Evolutionary conservation across 2,797 vertebrate species (phyloP), one percentile per base, ranked within the genome.

Genomic region (Schizothorax lantsangensis): DNA sequence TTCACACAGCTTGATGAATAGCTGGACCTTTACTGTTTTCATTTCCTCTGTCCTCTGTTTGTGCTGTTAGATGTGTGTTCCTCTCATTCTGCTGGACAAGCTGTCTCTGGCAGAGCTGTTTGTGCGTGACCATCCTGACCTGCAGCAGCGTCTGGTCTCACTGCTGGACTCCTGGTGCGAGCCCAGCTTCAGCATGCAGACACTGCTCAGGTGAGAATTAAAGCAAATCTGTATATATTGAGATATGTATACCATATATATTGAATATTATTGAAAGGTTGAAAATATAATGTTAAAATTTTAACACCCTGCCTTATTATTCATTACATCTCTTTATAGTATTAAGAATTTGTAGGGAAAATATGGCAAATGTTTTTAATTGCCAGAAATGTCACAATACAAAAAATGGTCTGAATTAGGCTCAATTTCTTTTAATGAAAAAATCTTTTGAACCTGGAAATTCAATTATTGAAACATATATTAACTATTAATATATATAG

Each of bases 101-200:
- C 49, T 96, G 73, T 21, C 92, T 0, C 30, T 95, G 83, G 95
- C 89, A 0, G 95, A 96, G 92, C 86, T 91, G 0, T 96, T 89
- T 15, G 95, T 96, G 62, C 83, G 85, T 2, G 94, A 92, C 43
- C 86, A 93, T 87, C 87, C 54, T 4, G 88, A 92, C 5, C 93
- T 96, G 3, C 94, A 96, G 89, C 43, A 91, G 82, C 86, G 40
- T 33, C 93, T 96, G 75, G 91, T 96, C 62, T 84, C 33, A 0
- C 90, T 96, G 79, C 92, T 96, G 11, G 95, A 96, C 93, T 95
- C 95, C 3, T 96, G 95, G 95, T 95, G 95, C 69, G 87, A 91
- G 52, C 93, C 92, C 1, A 15, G 45, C 89, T 95, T 95, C 87
- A 88, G 38, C 1, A 78, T 93, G 47, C 89, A 91, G 14, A 6